phyloP scores from a whole-genome alignment of 1,140 invertebrate species.

The Coelopa frigida region DNA sequence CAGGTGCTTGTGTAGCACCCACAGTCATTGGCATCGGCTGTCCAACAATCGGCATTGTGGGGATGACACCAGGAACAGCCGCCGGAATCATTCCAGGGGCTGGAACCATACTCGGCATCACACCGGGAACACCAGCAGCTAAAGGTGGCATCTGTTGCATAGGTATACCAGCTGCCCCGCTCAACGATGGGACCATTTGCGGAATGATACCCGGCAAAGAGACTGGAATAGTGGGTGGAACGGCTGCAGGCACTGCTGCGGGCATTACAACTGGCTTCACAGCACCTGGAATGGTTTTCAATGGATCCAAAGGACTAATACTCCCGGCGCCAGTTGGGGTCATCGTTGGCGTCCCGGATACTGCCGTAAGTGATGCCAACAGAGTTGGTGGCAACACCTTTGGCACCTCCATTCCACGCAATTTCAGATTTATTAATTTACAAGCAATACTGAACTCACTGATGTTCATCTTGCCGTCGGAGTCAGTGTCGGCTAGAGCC shows the following conservation, averaged over 20 bases:
- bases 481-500: slow-evolving; percentile 88
- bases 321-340: slow-evolving; percentile 32
- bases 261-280: slow-evolving; percentile 6
- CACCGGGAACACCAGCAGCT: slow-evolving; percentile 16
- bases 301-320: slow-evolving; percentile 36
- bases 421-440: slow-evolving; percentile 91
- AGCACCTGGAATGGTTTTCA: slow-evolving; percentile 23
- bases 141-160: slow-evolving; percentile 12
- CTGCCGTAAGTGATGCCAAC: slow-evolving; percentile 55
- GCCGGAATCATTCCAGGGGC: too few relatives aligned
- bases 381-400: slow-evolving; percentile 72
- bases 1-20: slow-evolving; percentile 1
- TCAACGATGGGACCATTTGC: slow-evolving; percentile 14
- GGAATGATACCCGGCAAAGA: slow-evolving; percentile 15
- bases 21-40: slow-evolving; percentile 5
- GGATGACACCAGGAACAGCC: slow-evolving; percentile 3
- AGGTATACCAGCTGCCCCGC: slow-evolving; percentile 10
- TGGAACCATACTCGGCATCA: slow-evolving; percentile 7
- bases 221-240: slow-evolving; percentile 13
- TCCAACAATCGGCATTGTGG: background rate
- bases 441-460: slow-evolving; percentile 97
- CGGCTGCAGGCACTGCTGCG: slow-evolving; percentile 13
- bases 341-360: slow-evolving; percentile 34
- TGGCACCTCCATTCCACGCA: slow-evolving; percentile 86
- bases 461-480: slow-evolving; percentile 94